These are phyloP conservation scores for Entelurus aequoreus DNA, from an alignment of 2,113 vertebrate species.

Conservation along the genomic window DNA sequence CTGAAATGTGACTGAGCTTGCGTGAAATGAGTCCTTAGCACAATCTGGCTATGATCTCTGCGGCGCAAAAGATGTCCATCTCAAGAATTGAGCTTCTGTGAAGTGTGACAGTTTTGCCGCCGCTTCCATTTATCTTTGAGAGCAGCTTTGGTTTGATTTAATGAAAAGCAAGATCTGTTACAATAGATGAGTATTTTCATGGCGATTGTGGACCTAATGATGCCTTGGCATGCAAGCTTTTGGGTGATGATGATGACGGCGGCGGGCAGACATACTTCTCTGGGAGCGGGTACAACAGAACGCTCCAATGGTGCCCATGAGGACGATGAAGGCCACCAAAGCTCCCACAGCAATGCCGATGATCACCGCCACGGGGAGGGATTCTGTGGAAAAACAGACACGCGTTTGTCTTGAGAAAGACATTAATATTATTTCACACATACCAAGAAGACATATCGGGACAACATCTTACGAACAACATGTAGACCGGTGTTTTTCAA, in stretches of 20 bases:
- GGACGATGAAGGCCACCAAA: slow-evolving; percentile 91
- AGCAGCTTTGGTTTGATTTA: neutral
- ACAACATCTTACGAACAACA: neutral
- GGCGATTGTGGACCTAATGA: slow-evolving; percentile 27
- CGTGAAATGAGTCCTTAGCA: slow-evolving; percentile 60
- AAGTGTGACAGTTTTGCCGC: slow-evolving; percentile 4
- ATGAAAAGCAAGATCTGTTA: slow-evolving; percentile 1
- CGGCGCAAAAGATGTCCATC: slow-evolving; percentile 56
- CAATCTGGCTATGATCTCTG: slow-evolving; percentile 36
- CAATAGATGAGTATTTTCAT: slow-evolving; percentile 49
- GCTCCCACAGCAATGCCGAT: slow-evolving; percentile 96
- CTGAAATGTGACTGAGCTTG: slow-evolving; percentile 49
- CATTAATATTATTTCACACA: slow-evolving; percentile 19
- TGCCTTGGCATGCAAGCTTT: slow-evolving; percentile 37
- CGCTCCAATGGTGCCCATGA: slow-evolving; percentile 94
- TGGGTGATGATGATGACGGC: neutral
- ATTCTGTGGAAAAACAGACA: slow-evolving; percentile 76
- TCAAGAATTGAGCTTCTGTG: slow-evolving; percentile 18
- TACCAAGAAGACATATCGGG: neutral
- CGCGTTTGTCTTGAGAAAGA: slow-evolving; percentile 19
- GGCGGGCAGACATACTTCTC: slow-evolving; percentile 82
- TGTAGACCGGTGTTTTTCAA: neutral
- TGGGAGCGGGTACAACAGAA: slow-evolving; percentile 97
- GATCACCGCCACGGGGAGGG: slow-evolving; percentile 93
- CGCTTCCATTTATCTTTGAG: neutral